Base-by-base conservation (phyloP, 2,113 vertebrate genomes). In the Dromaius novaehollandiae region DNA sequence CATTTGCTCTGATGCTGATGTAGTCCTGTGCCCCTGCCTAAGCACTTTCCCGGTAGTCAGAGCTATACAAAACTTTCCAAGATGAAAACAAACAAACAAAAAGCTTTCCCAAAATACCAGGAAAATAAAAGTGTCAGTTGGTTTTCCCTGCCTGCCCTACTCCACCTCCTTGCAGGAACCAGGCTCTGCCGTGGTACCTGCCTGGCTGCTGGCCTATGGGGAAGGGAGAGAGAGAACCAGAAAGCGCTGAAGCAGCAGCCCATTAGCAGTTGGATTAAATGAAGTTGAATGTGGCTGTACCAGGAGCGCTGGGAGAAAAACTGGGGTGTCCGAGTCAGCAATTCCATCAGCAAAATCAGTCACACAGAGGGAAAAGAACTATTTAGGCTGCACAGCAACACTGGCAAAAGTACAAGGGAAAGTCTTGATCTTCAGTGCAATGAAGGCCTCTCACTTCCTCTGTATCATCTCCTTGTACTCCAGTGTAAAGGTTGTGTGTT, bases 1-100 rank as follows among this genome's bases (percentile, higher is more conserved):
- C 1, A 0, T 19, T 46, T 74, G 26, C 79, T 90, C 0, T 1
- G n/a, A 7, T 55, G 60, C 0, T 0, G 68, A 20, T 2, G 3
- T 12, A 6, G 32, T 14, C 30, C 36, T 51, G 36, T n/a, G 30
- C 32, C 32, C 30, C 66, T 69, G 18, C 38, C 26, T 42, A 38
- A 66, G 28, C 25, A 66, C 64, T 42, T 38, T n/a, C 25, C 8
- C 10, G 40, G 64, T 42, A 42, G 38, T 42, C 26, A 16, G 16
- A 42, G 14, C 9, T 21, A n/a, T 28, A 16, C 15, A 34, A 60
- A 58, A 34, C 26, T 60, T 60, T 60, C 56, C 34, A 15, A 19
- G 56, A 32, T 19, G 56, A 34, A 60, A 60, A 18, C 18, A 60
- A 60, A 60, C 30, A 34, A 60, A 58, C 30, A 58, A 60, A 60